Conservation (phyloP, 2,888 invertebrate genomes). For the Melanchra persicariae region DNA sequence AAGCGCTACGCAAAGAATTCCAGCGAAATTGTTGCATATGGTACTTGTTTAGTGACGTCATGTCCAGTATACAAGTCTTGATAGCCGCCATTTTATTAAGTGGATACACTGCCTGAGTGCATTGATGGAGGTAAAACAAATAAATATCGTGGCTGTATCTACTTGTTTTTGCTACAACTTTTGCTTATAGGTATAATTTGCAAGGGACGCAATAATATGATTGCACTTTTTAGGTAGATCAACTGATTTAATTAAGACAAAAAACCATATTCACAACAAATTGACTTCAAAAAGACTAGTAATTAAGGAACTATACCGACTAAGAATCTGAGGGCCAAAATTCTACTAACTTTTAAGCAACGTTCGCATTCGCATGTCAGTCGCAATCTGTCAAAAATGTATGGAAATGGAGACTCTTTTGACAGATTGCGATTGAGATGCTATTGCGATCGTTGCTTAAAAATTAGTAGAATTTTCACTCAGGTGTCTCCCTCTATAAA, state of each 20-base stretch:
- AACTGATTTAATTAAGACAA: background rate
- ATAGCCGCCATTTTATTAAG: constrained; percentile 36
- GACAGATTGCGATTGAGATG: too few relatives aligned
- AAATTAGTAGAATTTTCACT: too few relatives aligned
- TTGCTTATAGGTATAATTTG: background rate
- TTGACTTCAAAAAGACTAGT: background rate
- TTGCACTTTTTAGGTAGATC: background rate
- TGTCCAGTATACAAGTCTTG: constrained; percentile 27
- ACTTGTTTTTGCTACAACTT: constrained; percentile 9
- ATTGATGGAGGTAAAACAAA: constrained; percentile 7
- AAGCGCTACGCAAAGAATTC: constrained; percentile 30
- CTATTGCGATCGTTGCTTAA: too few relatives aligned
- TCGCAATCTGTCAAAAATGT: too few relatives aligned
- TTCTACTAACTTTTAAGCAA: too few relatives aligned
- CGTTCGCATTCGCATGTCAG: too few relatives aligned
- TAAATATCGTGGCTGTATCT: constrained; percentile 1
- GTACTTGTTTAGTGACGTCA: constrained; percentile 30
- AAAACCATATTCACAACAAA: background rate
- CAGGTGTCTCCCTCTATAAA: too few relatives aligned
- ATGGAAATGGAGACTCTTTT: too few relatives aligned
- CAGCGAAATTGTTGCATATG: constrained; percentile 13
- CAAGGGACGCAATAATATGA: background rate
- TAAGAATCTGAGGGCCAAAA: too few relatives aligned
- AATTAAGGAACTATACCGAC: background rate
- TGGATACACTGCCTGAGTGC: constrained; percentile 8